phyloP scores from a whole-genome alignment of 2,888 invertebrate genomes.

The Drosophila melanosoma region DNA sequence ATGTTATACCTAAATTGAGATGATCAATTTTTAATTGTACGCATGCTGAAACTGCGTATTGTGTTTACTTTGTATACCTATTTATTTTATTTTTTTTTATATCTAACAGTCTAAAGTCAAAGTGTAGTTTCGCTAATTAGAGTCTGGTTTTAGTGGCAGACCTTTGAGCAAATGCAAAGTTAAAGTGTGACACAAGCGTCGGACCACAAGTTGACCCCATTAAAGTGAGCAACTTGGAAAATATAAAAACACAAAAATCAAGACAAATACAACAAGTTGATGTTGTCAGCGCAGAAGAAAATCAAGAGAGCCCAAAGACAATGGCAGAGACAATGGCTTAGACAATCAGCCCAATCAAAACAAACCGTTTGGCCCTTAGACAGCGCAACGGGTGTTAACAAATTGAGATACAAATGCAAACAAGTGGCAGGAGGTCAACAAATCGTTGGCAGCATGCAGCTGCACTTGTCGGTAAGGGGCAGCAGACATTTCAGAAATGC shows the following conservation, averaged over 20 bases:
- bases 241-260: neutral
- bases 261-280: slow-evolving; percentile 56
- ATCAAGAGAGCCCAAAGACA: neutral
- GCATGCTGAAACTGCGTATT: slow-evolving; percentile 10
- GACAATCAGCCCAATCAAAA: slow-evolving; percentile 54
- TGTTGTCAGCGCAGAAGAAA: slow-evolving; percentile 23
- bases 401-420: slow-evolving; percentile 52
- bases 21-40: slow-evolving; percentile 26
- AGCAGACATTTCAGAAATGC: slow-evolving; percentile 31
- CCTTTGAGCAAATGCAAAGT: neutral
- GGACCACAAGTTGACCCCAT: slow-evolving; percentile 77
- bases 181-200: slow-evolving; percentile 68
- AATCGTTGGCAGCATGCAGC: slow-evolving; percentile 19
- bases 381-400: slow-evolving; percentile 41
- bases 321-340: slow-evolving; percentile 14
- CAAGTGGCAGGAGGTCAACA: slow-evolving; percentile 61
- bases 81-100: neutral
- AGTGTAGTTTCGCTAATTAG: slow-evolving; percentile 27
- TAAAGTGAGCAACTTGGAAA: slow-evolving; percentile 24
- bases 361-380: slow-evolving; percentile 54
- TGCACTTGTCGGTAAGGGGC: slow-evolving; percentile 50
- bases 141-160: slow-evolving; percentile 4
- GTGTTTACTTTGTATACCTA: slow-evolving; percentile 1
- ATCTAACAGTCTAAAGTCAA: neutral
- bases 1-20: slow-evolving; percentile 44